Conservation (phyloP, 2,797 vertebrate genomes). For the Amphiprion clarkii region DNA sequence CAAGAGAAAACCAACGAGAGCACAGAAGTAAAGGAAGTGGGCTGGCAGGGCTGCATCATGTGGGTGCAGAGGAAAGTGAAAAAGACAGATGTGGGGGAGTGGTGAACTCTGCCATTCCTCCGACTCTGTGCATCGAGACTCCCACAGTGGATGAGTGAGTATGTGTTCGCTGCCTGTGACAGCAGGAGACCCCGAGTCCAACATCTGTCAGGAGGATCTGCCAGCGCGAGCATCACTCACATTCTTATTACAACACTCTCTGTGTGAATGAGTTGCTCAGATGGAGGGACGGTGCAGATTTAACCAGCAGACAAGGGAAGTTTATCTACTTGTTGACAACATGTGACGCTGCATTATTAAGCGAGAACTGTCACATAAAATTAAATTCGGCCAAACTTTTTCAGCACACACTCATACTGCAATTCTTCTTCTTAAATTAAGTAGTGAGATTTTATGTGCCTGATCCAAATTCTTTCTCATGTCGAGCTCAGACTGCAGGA, state of each 20-base stretch:
- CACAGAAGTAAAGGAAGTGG: conserved; percentile 35
- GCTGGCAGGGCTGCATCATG: conserved; percentile 48
- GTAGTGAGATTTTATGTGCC: too few relatives aligned
- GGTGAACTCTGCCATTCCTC: conserved; percentile 65
- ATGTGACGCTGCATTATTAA: not conserved
- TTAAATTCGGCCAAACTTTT: too few relatives aligned
- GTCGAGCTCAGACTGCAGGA: too few relatives aligned
- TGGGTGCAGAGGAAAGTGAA: conserved; percentile 47
- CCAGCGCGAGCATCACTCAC: conserved; percentile 72
- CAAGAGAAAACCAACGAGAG: conserved; percentile 36
- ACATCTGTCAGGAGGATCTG: conserved; percentile 72
- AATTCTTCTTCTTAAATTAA: too few relatives aligned
- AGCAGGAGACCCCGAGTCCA: conserved; percentile 45
- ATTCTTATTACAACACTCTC: conserved; percentile 54
- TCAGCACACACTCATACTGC: too few relatives aligned
- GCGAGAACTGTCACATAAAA: not conserved
- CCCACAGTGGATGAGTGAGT: conserved; percentile 54
- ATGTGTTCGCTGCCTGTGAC: conserved; percentile 47
- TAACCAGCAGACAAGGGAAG: conserved; percentile 18
- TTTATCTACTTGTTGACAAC: not conserved
- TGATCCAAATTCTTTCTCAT: too few relatives aligned
- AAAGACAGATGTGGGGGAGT: conserved; percentile 69
- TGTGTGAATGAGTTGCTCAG: conserved; percentile 42
- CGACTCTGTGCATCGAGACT: conserved; percentile 47
- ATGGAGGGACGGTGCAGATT: conserved; percentile 32